Base-by-base conservation (phyloP, 1,140 invertebrate genomes). In the Euwallacea fornicatus region DNA sequence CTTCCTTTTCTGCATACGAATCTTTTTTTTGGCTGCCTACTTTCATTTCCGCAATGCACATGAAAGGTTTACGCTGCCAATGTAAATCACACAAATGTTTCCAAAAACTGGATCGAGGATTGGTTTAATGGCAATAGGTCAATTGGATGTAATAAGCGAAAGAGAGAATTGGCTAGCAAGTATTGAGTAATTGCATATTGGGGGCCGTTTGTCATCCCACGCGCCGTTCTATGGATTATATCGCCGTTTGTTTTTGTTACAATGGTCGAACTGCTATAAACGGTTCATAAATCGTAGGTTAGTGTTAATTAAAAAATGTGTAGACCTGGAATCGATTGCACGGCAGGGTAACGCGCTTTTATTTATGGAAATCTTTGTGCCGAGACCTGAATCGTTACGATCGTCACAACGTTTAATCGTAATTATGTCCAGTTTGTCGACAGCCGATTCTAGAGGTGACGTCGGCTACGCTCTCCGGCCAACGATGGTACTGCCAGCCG, bases 171-270 rank as follows among this genome's bases (percentile, higher is more conserved):
- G 61, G 65, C 68, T 59, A 64, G 68, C 73, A 74, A 74, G 75
- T 74, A 76, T 75, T 76, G 75, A 76, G 74, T 76, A 74, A 76
- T 76, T 72, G 75, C 74, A 72, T 75, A 72, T 75, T 75, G 74
- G 74, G 60, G 47, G 67, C 72, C 74, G 72, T 76, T 76, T 75
- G 74, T 76, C 74, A 76, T 76, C 62, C 66, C 50, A 56, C 43
- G 55, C 54, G 66, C 55, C 44, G 56, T 33, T 68, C 42, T 66
- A 64, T 58, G 71, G 71, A 73, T 73, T 73, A 73, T 65, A 41
- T 63, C 55, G 47, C 47, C 41, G 58, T 66, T 71, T 60, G 58
- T 61, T 68, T 60, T 68, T 68, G 56, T 68, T 68, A 41, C 66
- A 53, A 68, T 59, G 42, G 44, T 16, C 11, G 66, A 68, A 60